Evolutionary conservation across 2,797 vertebrate species (phyloP).

Genomic region (Malurus leucopterus): DNA sequence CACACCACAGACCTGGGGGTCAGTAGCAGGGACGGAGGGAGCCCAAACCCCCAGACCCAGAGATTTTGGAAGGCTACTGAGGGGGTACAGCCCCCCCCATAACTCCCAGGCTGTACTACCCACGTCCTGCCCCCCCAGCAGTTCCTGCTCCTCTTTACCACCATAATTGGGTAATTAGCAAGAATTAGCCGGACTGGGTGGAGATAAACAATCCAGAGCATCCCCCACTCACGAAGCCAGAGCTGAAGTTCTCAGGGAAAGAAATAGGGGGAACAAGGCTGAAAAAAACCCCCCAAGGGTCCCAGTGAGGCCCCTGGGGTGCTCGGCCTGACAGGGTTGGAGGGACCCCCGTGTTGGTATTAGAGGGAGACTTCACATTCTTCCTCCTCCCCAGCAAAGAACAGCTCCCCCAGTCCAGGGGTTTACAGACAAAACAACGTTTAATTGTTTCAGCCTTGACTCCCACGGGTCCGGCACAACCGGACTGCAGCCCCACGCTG

Average conservation of each 20-base stretch:
- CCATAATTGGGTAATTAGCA: neutral
- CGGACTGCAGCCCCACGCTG: rapidly evolving
- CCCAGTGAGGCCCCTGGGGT: neutral
- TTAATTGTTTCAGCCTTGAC: neutral
- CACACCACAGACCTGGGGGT: too few relatives aligned
- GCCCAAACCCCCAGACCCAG: neutral
- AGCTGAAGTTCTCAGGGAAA: neutral
- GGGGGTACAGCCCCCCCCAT: neutral
- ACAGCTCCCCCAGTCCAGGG: neutral
- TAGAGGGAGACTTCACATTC: neutral
- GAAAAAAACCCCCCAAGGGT: neutral
- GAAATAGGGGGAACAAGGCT: neutral
- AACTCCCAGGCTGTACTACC: neutral
- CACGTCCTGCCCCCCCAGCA: too few relatives aligned
- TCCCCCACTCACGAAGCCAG: rapidly evolving
- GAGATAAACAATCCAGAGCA: neutral
- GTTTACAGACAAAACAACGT: neutral
- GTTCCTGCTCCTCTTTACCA: neutral
- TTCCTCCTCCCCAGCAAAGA: neutral
- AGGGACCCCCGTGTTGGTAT: too few relatives aligned
- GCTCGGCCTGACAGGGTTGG: neutral
- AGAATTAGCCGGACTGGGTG: neutral
- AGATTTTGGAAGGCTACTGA: neutral
- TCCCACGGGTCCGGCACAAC: neutral
- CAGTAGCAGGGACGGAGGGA: neutral